Base-by-base conservation (phyloP, 1,140 invertebrate species). In the Conus ventricosus region DNA sequence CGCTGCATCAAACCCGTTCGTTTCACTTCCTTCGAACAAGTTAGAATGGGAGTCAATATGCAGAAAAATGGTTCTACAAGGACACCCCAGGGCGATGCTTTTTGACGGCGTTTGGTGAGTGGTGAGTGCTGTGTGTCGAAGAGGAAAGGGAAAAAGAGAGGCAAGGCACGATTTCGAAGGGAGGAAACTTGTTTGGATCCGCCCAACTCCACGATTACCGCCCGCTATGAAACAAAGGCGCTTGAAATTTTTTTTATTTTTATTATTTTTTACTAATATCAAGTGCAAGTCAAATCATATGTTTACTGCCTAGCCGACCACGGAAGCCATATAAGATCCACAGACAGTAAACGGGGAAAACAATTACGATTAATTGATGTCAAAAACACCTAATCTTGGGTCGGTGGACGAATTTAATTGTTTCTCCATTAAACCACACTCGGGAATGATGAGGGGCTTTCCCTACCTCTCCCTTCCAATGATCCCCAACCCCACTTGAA, bases 161-260 rank as follows among this genome's bases (percentile, higher is more conserved):
- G 27, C 20, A 39, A 27, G 57, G 27, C 39, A 55, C 15, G 17
- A 13, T 0, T 23, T 67, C 4, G 63, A 75, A 13, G 84, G 71
- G 84, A 67, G 84, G 75, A 60, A 20, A 67, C 13, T 75, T 5
- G 17, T 55, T 23, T 5, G 63, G 84, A 25, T 53, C 84, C 63
- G 84, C 84, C 84, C 71, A 17, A 15, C 53, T 71, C 53, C 84
- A 63, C 75, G 84, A 23, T 75, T 54, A 63, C 60, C 57, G 80
- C 17, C 51, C 80, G 80, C 80, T 54, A 54, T 81, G 39, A 7
- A 20, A 5, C 80, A 81, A 7, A 54, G 80, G 80, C 80, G 51
- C 80, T 5, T 54, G 51, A 81, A 25, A 51, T 76, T 8, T 76
- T 76, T n/a, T n/a, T n/a, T n/a, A n/a, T n/a, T n/a, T n/a, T n/a